These are phyloP conservation scores for Plectropomus leopardus DNA, from an alignment of 2,113 vertebrate genomes.

Conservation along the genomic window DNA sequence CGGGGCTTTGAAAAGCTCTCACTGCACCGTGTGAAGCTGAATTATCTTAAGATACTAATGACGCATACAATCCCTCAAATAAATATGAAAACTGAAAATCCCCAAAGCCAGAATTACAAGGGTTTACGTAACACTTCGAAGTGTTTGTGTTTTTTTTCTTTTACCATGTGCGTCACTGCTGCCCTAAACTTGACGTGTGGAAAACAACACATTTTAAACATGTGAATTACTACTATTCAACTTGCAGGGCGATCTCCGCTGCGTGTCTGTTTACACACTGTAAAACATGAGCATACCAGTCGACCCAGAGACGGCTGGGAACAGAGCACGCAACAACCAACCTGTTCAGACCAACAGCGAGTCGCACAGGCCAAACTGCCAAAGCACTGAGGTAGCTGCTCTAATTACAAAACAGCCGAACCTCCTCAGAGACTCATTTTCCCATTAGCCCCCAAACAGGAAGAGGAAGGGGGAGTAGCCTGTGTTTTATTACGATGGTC, in stretches of 20 bases:
- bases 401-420: constrained; percentile 63
- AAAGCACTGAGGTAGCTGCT: constrained; percentile 48
- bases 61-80: not conserved
- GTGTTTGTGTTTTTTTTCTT: not conserved
- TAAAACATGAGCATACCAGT: constrained; percentile 40
- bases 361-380: constrained; percentile 40
- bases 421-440: constrained; percentile 76
- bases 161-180: not conserved
- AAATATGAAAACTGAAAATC: not conserved
- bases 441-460: constrained; percentile 78
- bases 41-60: constrained; percentile 9
- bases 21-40: not conserved
- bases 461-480: constrained; percentile 75
- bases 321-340: constrained; percentile 20
- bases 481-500: constrained; percentile 76
- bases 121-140: not conserved
- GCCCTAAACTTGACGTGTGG: not conserved
- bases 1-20: not conserved
- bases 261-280: constrained; percentile 45
- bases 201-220: constrained; percentile 17
- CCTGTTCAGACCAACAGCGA: constrained; percentile 46
- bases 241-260: not conserved
- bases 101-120: not conserved
- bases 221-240: constrained; percentile 29
- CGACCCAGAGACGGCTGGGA: constrained; percentile 21